phyloP scores from a whole-genome alignment of 2,797 vertebrate genomes.

The Florisuga fusca region DNA sequence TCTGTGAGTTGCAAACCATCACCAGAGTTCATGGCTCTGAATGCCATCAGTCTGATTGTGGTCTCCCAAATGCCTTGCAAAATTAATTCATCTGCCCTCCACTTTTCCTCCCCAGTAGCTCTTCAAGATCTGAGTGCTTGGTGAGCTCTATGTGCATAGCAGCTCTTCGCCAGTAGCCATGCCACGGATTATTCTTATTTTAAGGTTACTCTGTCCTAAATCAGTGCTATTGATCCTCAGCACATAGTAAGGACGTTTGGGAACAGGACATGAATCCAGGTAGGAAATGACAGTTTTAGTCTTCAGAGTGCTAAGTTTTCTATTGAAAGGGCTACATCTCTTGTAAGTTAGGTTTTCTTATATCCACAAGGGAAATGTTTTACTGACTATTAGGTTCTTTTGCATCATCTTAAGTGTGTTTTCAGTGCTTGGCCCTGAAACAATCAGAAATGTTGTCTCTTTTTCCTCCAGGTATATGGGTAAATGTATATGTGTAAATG shows the following conservation, averaged over 20 bases:
- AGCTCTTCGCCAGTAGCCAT: neutral
- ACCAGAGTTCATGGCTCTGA: conserved; percentile 31
- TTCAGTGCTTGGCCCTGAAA: neutral
- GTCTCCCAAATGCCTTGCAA: conserved; percentile 33
- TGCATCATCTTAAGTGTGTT: neutral
- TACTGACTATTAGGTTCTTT: neutral
- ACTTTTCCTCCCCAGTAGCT: neutral
- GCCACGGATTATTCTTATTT: neutral
- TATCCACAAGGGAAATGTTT: neutral
- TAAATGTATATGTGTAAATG: neutral
- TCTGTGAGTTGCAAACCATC: conserved; percentile 36
- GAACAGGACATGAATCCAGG: conserved; percentile 5
- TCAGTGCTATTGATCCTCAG: neutral
- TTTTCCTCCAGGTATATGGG: neutral
- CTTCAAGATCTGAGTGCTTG: neutral
- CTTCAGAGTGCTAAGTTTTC: neutral
- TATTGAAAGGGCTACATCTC: neutral
- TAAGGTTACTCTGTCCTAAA: neutral
- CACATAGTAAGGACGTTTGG: neutral
- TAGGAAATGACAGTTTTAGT: neutral
- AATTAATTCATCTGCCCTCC: conserved; percentile 38
- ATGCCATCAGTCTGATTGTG: conserved; percentile 16
- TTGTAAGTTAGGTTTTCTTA: neutral
- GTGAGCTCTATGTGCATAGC: neutral
- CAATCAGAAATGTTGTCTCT: neutral